These are phyloP conservation scores for Ochropacha duplaris DNA, from an alignment of 2,888 invertebrate genomes.

Conservation along the genomic window DNA sequence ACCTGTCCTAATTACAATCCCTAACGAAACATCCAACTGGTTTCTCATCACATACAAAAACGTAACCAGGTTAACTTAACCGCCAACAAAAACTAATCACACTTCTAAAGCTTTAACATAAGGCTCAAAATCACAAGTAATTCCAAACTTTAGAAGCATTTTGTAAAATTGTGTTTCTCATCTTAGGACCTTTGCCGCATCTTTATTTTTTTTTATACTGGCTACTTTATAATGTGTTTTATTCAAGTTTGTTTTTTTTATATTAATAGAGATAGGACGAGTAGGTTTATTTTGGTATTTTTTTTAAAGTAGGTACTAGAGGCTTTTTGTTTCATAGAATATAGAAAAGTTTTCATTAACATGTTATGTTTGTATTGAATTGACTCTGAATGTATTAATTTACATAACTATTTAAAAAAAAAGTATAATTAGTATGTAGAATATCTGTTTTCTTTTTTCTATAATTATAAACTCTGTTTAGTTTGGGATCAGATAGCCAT, in stretches of 20 bases:
- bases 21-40: conserved; percentile 57
- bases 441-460: too few species aligned
- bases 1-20: conserved; percentile 73
- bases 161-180: conserved; percentile 29
- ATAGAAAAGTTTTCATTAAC: too few species aligned
- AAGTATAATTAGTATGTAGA: too few species aligned
- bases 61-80: conserved; percentile 24
- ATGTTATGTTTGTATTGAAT: not conserved
- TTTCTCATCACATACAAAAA: conserved; percentile 40
- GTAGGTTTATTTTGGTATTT: not conserved
- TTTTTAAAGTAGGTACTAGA: too few species aligned
- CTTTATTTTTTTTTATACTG: conserved; percentile 49
- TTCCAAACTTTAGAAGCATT: conserved; percentile 2
- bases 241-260: conserved; percentile 2
- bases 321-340: not conserved
- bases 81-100: conserved; percentile 1
- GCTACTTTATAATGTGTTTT: conserved; percentile 71
- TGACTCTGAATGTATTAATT: too few species aligned
- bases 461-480: too few species aligned
- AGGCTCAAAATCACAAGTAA: conserved; percentile 25
- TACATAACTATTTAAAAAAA: too few species aligned
- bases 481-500: too few species aligned
- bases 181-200: conserved; percentile 37
- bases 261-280: not conserved
- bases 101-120: conserved; percentile 10